Evolutionary conservation across 2,113 vertebrate genomes (phyloP).

Genomic region (Sylvietta virens): DNA sequence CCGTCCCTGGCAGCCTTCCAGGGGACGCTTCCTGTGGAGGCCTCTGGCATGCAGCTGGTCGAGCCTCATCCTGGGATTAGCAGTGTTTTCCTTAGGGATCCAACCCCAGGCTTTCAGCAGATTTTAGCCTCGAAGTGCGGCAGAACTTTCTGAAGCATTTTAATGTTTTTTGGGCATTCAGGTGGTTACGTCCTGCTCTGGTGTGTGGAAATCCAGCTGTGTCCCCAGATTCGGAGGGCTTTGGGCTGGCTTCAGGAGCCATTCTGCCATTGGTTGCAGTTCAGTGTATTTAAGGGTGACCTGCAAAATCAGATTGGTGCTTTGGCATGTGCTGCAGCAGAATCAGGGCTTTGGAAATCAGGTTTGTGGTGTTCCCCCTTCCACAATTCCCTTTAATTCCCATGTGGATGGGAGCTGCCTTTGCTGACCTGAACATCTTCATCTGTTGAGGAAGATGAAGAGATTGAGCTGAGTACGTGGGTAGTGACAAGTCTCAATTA

Average conservation of each 20-base stretch:
- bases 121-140: neutral
- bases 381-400: neutral
- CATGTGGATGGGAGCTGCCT: neutral
- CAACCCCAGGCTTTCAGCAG: neutral
- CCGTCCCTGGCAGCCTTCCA: conserved; percentile 20
- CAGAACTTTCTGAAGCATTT: conserved; percentile 2
- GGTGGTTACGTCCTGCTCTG: neutral
- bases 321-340: neutral
- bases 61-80: neutral
- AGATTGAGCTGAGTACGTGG: neutral
- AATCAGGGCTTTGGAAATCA: neutral
- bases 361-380: neutral
- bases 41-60: conserved; percentile 1
- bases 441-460: neutral
- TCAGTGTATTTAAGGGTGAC: conserved; percentile 9
- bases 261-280: neutral
- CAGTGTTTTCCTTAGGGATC: neutral
- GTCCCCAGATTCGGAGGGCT: neutral
- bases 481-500: neutral
- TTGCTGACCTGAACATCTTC: neutral
- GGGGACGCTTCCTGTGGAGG: neutral
- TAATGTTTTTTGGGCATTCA: neutral
- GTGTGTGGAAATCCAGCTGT: neutral
- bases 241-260: conserved; percentile 5
- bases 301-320: neutral